Percentiles rank a stretch among this genome's conserved stretches.
Evolutionary conservation across 1,140 invertebrate genomes (phyloP).

Genomic region (Lordiphosa mommai): DNA sequence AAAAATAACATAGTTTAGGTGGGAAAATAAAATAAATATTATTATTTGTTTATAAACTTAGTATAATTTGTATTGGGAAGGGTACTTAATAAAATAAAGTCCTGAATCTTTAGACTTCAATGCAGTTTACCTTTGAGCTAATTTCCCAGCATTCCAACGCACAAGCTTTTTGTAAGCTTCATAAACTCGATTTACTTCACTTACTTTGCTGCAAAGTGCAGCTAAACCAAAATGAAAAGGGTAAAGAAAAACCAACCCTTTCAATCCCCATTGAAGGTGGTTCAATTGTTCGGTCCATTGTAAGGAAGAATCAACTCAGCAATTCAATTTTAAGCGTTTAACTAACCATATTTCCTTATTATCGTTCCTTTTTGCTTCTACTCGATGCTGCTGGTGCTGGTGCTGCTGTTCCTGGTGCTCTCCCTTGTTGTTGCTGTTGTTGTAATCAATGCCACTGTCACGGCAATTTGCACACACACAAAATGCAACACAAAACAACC

Average conservation of each 20-base stretch:
- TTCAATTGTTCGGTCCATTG: conserved; percentile 4
- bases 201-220: neutral
- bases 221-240: neutral
- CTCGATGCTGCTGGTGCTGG: conserved; percentile 11
- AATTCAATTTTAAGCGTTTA: conserved; percentile 73
- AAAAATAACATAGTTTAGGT: no score
- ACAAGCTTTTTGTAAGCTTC: conserved; percentile 23
- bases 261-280: neutral
- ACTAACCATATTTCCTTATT: conserved; percentile 77
- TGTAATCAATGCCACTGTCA: conserved; percentile 77
- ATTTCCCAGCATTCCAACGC: conserved; percentile 16
- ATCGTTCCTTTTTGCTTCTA: conserved; percentile 37
- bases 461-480: conserved; percentile 74
- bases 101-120: neutral
- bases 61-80: no score
- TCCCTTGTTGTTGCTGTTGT: conserved; percentile 32
- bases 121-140: conserved; percentile 19
- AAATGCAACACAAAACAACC: conserved; percentile 67
- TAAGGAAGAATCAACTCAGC: conserved; percentile 35
- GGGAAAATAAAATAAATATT: no score
- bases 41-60: no score
- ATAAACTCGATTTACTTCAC: conserved; percentile 27
- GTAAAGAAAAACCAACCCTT: conserved; percentile 25
- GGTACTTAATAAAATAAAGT: no score
- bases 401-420: conserved; percentile 8